A percentile compares a stretch with the other conserved stretches of the same genome.
phyloP scores from a whole-genome alignment of 2,797 vertebrate species.

The Hipposideros larvatus region DNA sequence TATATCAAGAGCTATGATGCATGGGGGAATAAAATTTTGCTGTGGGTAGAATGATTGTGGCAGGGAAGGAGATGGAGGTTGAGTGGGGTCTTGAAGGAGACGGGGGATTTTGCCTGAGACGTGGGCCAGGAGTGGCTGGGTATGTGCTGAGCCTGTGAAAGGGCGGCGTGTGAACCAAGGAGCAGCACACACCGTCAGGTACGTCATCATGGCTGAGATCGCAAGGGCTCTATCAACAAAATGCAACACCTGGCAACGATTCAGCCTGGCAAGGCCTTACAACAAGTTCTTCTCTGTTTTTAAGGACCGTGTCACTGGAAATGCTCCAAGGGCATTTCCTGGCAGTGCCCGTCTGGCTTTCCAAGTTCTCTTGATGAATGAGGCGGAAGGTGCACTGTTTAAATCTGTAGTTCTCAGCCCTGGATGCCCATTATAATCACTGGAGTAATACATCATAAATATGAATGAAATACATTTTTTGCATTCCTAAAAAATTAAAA shows the following conservation, averaged over 20 bases:
- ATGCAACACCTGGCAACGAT: neutral
- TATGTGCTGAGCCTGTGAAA: rapidly evolving
- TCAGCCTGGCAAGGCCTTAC: neutral
- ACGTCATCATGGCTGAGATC: neutral
- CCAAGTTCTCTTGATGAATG: neutral
- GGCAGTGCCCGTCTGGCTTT: neutral
- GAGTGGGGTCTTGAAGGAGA: neutral
- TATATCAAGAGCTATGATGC: no score
- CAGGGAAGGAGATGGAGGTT: neutral
- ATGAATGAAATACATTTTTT: neutral
- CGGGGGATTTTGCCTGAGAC: neutral
- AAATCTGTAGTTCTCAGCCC: neutral
- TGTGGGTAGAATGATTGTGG: neutral
- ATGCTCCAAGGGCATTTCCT: neutral
- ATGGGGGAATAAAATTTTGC: neutral
- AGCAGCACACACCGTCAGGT: rapidly evolving
- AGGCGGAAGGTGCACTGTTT: neutral
- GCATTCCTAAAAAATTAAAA: neutral
- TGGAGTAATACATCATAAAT: neutral
- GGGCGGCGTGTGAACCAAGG: neutral
- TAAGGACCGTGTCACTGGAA: neutral
- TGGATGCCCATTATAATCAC: neutral
- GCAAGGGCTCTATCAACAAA: neutral
- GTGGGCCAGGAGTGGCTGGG: no score
- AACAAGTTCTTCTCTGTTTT: neutral